Percentiles rank a stretch among this genome's conserved stretches.
phyloP scores from a whole-genome alignment of 2,888 invertebrate genomes.

The Apeira syringaria region DNA sequence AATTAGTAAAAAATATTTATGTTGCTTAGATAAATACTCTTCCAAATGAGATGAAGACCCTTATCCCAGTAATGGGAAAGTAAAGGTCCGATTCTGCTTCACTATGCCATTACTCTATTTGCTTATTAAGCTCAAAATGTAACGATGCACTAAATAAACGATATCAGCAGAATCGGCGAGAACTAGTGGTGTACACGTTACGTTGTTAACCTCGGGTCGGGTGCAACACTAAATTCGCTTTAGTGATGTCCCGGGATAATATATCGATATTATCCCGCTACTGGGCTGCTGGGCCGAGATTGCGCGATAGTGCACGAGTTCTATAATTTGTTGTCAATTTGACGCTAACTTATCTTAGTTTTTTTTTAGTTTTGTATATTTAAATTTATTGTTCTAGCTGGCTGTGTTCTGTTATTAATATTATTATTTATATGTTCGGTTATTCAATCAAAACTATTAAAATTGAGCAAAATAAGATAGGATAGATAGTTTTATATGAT shows the following conservation, averaged over 20 bases:
- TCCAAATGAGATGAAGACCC: too few relatives aligned
- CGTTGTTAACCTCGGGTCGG: conserved; percentile 67
- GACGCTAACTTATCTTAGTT: conserved; percentile 45
- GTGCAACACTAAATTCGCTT: conserved; percentile 67
- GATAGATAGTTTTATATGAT: too few relatives aligned
- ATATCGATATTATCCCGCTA: conserved; percentile 71
- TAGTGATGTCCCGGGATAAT: conserved; percentile 68
- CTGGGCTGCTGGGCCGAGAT: conserved; percentile 62
- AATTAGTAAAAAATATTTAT: too few relatives aligned
- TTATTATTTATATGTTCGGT: too few relatives aligned
- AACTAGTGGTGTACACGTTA: conserved; percentile 39
- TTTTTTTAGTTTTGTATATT: too few relatives aligned
- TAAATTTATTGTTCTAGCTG: too few relatives aligned
- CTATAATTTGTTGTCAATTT: conserved; percentile 59
- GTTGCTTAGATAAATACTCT: too few relatives aligned
- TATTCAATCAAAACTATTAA: too few relatives aligned
- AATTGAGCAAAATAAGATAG: too few relatives aligned
- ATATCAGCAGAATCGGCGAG: conserved; percentile 37
- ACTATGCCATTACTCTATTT: conserved; percentile 1
- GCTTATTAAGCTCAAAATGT: conserved; percentile 7
- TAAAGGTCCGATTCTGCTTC: too few relatives aligned
- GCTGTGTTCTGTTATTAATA: too few relatives aligned
- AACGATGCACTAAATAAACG: conserved; percentile 29
- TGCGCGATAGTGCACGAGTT: conserved; percentile 51
- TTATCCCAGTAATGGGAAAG: too few relatives aligned